These are phyloP conservation scores for Drosophila suboccidentalis DNA, from an alignment of 2,888 invertebrate genomes.

Conservation along the genomic window DNA sequence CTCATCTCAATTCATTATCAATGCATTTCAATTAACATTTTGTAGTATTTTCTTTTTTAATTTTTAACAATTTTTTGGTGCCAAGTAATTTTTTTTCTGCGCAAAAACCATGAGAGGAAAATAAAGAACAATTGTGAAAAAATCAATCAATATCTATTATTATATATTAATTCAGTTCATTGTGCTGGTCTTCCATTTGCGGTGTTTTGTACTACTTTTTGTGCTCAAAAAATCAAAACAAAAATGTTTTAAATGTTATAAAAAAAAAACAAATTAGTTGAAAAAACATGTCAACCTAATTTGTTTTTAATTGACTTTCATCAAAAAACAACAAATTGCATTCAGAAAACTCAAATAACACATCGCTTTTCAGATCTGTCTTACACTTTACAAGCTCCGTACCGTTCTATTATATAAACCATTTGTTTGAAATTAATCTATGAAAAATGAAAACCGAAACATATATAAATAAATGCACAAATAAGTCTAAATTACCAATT, in stretches of 20 bases:
- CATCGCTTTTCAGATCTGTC: conserved; percentile 56
- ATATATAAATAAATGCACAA: conserved; percentile 73
- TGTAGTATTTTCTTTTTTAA: conserved; percentile 19
- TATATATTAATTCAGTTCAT: conserved; percentile 32
- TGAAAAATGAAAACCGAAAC: conserved; percentile 11
- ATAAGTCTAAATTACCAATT: conserved; percentile 21
- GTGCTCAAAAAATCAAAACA: conserved; percentile 4
- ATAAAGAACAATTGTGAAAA: conserved; percentile 10
- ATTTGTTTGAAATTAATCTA: conserved; percentile 17
- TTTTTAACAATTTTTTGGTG: conserved; percentile 45
- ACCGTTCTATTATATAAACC: conserved; percentile 18
- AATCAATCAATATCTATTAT: conserved; percentile 19
- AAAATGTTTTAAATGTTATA: conserved; percentile 8
- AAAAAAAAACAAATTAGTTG: neutral
- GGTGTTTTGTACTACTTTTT: conserved; percentile 45
- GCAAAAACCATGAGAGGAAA: conserved; percentile 34
- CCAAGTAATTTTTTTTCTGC: conserved; percentile 45
- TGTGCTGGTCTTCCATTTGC: conserved; percentile 71
- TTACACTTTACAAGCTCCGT: conserved; percentile 42
- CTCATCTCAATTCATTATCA: conserved; percentile 37
- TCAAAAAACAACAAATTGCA: conserved; percentile 10
- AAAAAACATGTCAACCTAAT: conserved; percentile 2
- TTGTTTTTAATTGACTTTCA: neutral
- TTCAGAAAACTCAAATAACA: conserved; percentile 39
- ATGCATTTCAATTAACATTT: conserved; percentile 43